Evolutionary conservation across 2,113 vertebrate species (phyloP).

Genomic region (Bambusicola thoracicus): DNA sequence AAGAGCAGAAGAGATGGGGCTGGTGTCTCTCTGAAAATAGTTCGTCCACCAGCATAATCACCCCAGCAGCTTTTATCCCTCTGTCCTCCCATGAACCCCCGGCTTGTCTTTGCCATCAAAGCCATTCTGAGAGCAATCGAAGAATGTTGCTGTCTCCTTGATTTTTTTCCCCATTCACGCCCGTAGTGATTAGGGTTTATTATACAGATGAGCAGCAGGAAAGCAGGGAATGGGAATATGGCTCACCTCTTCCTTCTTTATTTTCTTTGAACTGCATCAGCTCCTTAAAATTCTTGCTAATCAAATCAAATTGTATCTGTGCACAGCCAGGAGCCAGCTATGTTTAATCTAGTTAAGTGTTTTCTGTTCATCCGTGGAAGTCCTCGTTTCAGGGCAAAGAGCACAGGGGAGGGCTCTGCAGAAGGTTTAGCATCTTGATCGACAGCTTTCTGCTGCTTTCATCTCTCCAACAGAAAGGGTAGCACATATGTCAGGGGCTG

Average conservation of each 20-base stretch:
- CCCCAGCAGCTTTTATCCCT: slow-evolving; percentile 26
- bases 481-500: slow-evolving; percentile 54
- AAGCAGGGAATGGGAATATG: not conserved
- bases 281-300: slow-evolving; percentile 34
- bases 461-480: slow-evolving; percentile 53
- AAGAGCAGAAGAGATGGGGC: not conserved
- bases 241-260: not conserved
- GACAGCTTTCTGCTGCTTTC: slow-evolving; percentile 65
- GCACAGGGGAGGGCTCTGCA: slow-evolving; percentile 39
- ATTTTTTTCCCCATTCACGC: not conserved
- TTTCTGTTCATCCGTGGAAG: slow-evolving; percentile 36
- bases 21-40: slow-evolving; percentile 6
- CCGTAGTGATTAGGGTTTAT: not conserved
- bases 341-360: slow-evolving; percentile 59
- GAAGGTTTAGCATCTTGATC: slow-evolving; percentile 71
- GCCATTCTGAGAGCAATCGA: not conserved
- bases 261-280: not conserved
- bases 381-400: slow-evolving; percentile 5
- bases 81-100: not conserved
- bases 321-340: not conserved
- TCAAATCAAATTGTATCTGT: slow-evolving; percentile 22
- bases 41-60: not conserved
- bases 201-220: not conserved
- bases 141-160: not conserved
- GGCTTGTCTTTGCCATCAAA: slow-evolving; percentile 50